phyloP scores from a whole-genome alignment of 2,888 invertebrate species.

The Cosmopolites sordidus region DNA sequence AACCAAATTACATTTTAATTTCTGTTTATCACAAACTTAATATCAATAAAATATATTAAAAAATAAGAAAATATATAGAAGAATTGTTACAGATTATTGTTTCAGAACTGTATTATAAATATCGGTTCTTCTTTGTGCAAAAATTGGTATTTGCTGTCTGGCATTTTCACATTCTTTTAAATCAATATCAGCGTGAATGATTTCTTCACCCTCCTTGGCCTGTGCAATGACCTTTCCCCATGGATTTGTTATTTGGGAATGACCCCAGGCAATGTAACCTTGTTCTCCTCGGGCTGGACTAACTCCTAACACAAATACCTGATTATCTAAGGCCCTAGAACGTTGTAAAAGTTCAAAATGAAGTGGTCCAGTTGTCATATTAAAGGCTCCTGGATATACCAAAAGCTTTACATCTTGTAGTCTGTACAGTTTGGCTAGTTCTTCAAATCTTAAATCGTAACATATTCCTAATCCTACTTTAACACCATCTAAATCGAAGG shows the following conservation, averaged over 20 bases:
- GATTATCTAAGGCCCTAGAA: constrained; percentile 81
- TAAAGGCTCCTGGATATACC: constrained; percentile 92
- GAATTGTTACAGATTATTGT: too few species aligned
- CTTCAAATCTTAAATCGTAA: constrained; percentile 89
- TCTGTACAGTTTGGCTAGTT: constrained; percentile 75
- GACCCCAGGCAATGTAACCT: constrained; percentile 84
- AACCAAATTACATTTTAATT: too few species aligned
- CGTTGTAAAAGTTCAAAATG: constrained; percentile 88
- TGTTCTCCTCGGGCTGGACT: constrained; percentile 78
- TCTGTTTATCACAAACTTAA: too few species aligned
- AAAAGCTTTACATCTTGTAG: constrained; percentile 73
- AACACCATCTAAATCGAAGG: constrained; percentile 65
- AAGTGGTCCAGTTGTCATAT: constrained; percentile 90
- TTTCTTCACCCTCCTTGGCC: constrained; percentile 66
- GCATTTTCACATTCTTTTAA: constrained; percentile 68
- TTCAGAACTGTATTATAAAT: constrained; percentile 58
- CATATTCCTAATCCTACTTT: constrained; percentile 91
- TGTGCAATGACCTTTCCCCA: constrained; percentile 72
- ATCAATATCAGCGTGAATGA: constrained; percentile 74
- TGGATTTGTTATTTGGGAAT: constrained; percentile 78
- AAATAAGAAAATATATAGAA: too few species aligned
- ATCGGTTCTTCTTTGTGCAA: constrained; percentile 53
- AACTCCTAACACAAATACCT: constrained; percentile 79
- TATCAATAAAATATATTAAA: too few species aligned
- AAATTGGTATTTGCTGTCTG: constrained; percentile 78